phyloP scores from a whole-genome alignment of 30 jellyfish, hydroid and myxozoan genomes.

The Hydractinia symbiolongicarpus region DNA sequence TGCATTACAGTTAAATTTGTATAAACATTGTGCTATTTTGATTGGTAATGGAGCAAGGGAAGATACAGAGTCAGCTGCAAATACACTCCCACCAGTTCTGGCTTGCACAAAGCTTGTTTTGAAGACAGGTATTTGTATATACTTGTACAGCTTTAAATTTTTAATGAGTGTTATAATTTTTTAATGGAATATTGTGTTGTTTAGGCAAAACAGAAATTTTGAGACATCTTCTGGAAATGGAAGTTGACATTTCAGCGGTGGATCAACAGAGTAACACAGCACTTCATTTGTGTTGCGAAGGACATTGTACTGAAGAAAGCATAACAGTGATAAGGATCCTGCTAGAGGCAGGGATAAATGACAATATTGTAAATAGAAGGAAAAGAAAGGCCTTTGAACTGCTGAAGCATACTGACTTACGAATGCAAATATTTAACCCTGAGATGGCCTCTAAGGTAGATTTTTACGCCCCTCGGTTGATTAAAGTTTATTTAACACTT shows the following conservation, averaged over 20 bases:
- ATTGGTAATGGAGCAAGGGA: no score
- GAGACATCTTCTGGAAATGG: constrained; percentile 11
- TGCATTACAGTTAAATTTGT: no score
- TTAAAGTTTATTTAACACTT: no score
- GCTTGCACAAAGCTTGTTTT: no score
- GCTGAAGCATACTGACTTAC: background rate
- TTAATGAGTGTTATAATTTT: background rate
- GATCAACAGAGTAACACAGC: constrained; percentile 40
- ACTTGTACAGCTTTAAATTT: no score
- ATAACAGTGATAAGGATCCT: background rate
- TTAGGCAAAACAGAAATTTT: constrained; percentile 34
- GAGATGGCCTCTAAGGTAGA: no score
- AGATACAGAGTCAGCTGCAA: no score
- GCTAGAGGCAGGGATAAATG: background rate
- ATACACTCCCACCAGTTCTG: no score
- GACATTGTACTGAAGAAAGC: background rate
- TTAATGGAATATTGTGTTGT: background rate
- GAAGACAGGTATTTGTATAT: no score
- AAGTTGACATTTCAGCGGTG: constrained; percentile 18
- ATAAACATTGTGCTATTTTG: no score
- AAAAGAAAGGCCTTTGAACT: background rate
- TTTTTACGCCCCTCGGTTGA: no score
- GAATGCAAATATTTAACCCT: background rate
- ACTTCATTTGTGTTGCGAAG: constrained; percentile 39
- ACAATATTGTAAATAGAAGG: background rate